Evolutionary conservation across 2,797 vertebrate genomes (phyloP).

Genomic region (Notoglanidium macrostoma): DNA sequence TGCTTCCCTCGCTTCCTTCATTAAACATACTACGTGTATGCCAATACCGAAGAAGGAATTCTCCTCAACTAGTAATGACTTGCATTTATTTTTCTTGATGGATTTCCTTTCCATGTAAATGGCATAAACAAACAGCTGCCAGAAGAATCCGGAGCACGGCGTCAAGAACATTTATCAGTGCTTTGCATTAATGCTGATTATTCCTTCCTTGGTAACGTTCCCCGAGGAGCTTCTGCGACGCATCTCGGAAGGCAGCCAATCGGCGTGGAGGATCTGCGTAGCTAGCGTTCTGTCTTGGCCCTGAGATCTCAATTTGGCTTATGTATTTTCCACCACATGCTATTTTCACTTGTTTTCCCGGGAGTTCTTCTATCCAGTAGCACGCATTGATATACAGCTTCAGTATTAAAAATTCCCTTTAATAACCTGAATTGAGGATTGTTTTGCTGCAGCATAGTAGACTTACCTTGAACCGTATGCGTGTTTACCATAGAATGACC

Average conservation of each 20-base stretch:
- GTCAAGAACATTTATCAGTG: slow-evolving; percentile 66
- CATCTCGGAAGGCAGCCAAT: slow-evolving; percentile 64
- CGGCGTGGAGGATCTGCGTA: slow-evolving; percentile 62
- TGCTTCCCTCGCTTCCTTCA: slow-evolving; percentile 53
- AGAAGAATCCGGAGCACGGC: slow-evolving; percentile 53
- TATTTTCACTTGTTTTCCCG: slow-evolving; percentile 54
- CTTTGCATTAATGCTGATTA: slow-evolving; percentile 68
- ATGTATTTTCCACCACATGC: neutral
- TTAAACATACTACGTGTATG: slow-evolving; percentile 49
- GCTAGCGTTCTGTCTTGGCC: slow-evolving; percentile 63
- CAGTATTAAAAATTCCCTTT: neutral
- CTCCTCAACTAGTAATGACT: slow-evolving; percentile 58
- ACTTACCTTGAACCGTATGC: neutral
- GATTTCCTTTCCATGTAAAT: slow-evolving; percentile 65
- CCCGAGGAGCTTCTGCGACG: slow-evolving; percentile 58
- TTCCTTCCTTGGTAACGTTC: slow-evolving; percentile 55
- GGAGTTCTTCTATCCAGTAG: slow-evolving; percentile 16
- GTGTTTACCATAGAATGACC: neutral
- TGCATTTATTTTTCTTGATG: slow-evolving; percentile 61
- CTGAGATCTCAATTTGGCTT: slow-evolving; percentile 59
- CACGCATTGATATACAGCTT: slow-evolving; percentile 56
- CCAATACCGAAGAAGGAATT: slow-evolving; percentile 49
- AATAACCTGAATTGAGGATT: neutral
- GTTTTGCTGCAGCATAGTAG: neutral
- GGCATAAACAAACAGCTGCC: slow-evolving; percentile 69